Evolutionary conservation across 2,888 invertebrate genomes (phyloP), one percentile per base, ranked within the genome.

Genomic region (Ceramica pisi): DNA sequence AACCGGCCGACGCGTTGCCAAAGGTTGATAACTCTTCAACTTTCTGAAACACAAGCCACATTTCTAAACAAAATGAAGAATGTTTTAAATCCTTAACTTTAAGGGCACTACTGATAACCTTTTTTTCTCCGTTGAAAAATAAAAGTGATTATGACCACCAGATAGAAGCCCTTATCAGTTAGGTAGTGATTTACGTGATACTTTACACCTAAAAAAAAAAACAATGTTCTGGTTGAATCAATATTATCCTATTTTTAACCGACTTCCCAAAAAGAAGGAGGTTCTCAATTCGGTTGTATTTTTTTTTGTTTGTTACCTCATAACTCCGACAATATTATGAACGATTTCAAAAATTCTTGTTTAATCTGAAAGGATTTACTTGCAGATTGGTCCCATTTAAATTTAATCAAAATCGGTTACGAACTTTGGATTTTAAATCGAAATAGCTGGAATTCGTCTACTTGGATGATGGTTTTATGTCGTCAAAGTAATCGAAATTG

Each of bases 1-100:
- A 99, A 3, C 99, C 99, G 1, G 99, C 98, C 56, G 97, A 96
- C 0, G 99, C 99, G 93, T 99, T 99, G 65, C 97, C 97, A 44
- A 98, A 81, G 0, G 97, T 95, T 67, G 97, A 97, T 75, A 99
- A 94, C 38, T 98, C 96, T 68, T 97, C 97, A 2, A 97, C 96
- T 87, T 96, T 96, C 94, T 97, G 91, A 81, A 96, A 95, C 62
- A 84, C 67, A 57, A 82, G 26, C 35, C 69, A 68, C 6, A 60
- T 68, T 38, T 35, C 23, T 63, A 60, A 59, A 64, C 46, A 55
- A 66, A 55, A n/a, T n/a, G 1, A 31, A 23, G 53, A 57, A 53
- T 46, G n/a, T 16, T n/a, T 12, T 12, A 44, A 16, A 14, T 12
- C n/a, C 41, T 62, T n/a, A 14, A 48, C 46, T 9, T 44, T 16